phyloP scores from a whole-genome alignment of 2,888 invertebrate species.

The Erebia palarica region DNA sequence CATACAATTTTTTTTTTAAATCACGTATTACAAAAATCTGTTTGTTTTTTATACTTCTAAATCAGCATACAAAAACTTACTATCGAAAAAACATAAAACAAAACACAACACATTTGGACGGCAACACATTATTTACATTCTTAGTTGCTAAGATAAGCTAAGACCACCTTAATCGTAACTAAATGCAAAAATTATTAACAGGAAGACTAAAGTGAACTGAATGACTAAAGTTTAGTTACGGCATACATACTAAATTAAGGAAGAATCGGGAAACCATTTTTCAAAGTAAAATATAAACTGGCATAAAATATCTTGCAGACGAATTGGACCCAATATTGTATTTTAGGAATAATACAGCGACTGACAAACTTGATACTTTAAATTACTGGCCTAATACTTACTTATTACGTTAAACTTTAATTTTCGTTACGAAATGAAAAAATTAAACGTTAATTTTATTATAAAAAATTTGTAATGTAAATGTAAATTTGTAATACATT shows the following conservation, averaged over 20 bases:
- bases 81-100: slow-evolving; percentile 21
- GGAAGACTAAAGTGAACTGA: slow-evolving; percentile 69
- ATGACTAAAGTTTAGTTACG: slow-evolving; percentile 55
- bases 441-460: too few species aligned
- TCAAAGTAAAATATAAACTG: slow-evolving; percentile 23
- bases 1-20: not conserved
- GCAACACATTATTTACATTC: slow-evolving; percentile 51
- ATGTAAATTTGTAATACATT: not conserved
- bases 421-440: not conserved
- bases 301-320: slow-evolving; percentile 19
- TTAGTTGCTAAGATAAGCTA: slow-evolving; percentile 49
- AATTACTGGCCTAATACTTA: slow-evolving; percentile 15
- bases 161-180: slow-evolving; percentile 66
- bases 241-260: slow-evolving; percentile 25
- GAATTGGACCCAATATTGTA: slow-evolving; percentile 18
- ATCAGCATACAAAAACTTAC: slow-evolving; percentile 32
- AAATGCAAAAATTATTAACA: slow-evolving; percentile 77
- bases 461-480: not conserved
- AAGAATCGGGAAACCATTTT: slow-evolving; percentile 25
- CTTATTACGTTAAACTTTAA: not conserved
- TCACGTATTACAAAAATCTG: not conserved
- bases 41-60: not conserved
- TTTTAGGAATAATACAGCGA: slow-evolving; percentile 10
- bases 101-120: slow-evolving; percentile 64
- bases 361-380: not conserved